Conservation (phyloP, 2,113 vertebrate species). For the Copsychus sechellarum region DNA sequence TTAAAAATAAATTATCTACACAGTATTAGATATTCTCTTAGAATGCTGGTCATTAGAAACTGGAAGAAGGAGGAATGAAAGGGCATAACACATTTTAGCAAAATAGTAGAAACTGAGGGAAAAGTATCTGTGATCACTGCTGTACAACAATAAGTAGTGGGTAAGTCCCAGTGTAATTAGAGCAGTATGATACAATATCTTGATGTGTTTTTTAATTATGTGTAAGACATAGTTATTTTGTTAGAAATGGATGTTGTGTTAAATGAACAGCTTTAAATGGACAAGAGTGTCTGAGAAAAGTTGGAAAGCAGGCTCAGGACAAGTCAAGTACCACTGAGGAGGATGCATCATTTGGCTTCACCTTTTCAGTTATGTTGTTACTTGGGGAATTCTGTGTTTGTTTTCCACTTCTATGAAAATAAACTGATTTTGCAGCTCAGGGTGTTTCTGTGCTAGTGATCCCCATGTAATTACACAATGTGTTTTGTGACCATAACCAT, state of each 20-base stretch:
- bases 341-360: background rate
- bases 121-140: background rate
- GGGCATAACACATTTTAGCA: background rate
- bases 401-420: background rate
- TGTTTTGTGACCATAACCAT: background rate
- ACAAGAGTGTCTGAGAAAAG: background rate
- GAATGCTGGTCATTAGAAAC: background rate
- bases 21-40: background rate
- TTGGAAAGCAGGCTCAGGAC: background rate
- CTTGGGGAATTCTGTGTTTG: background rate
- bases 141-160: background rate
- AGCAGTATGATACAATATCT: background rate
- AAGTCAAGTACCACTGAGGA: background rate
- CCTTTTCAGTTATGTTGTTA: background rate
- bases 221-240: background rate
- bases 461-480: background rate
- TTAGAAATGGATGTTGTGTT: background rate
- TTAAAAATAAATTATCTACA: background rate
- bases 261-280: background rate
- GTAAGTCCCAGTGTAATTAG: background rate
- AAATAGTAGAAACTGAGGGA: background rate
- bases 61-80: background rate
- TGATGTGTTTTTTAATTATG: background rate
- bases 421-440: background rate
- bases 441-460: background rate